phyloP scores from a whole-genome alignment of 2,797 vertebrate species.

The Urophycis tenuis region DNA sequence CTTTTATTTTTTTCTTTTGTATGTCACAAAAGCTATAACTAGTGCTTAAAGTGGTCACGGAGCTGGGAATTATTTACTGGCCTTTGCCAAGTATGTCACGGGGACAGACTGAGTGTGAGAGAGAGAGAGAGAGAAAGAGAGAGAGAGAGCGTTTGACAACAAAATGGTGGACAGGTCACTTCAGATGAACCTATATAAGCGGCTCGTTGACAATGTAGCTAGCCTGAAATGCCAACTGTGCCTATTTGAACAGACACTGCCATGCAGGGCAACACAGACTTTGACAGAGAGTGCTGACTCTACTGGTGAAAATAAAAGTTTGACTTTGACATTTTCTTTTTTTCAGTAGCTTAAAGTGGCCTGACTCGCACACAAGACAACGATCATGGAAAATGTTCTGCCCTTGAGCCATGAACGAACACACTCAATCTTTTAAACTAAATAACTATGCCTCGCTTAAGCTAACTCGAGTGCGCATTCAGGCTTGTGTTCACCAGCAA shows the following conservation, averaged over 20 bases:
- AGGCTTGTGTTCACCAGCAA: slow-evolving; percentile 42
- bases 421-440: neutral
- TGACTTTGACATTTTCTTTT: slow-evolving; percentile 13
- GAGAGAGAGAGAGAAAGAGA: slow-evolving; percentile 4
- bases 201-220: slow-evolving; percentile 70
- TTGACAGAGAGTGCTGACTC: slow-evolving; percentile 49
- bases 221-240: slow-evolving; percentile 76
- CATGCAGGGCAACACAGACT: slow-evolving; percentile 58
- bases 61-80: slow-evolving; percentile 46
- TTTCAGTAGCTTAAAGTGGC: slow-evolving; percentile 35
- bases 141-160: slow-evolving; percentile 21
- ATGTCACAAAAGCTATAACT: slow-evolving; percentile 51
- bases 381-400: slow-evolving; percentile 28
- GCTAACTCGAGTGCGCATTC: slow-evolving; percentile 25
- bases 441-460: neutral
- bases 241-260: slow-evolving; percentile 72
- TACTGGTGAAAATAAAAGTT: slow-evolving; percentile 46
- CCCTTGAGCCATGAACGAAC: slow-evolving; percentile 23
- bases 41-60: slow-evolving; percentile 52
- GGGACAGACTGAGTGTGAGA: slow-evolving; percentile 16
- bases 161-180: slow-evolving; percentile 41
- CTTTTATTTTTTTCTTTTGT: slow-evolving; percentile 49
- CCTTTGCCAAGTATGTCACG: slow-evolving; percentile 49
- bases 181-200: slow-evolving; percentile 62
- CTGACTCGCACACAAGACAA: slow-evolving; percentile 27